phyloP scores from a whole-genome alignment of 1,140 invertebrate genomes.

The Zophobas morio region DNA sequence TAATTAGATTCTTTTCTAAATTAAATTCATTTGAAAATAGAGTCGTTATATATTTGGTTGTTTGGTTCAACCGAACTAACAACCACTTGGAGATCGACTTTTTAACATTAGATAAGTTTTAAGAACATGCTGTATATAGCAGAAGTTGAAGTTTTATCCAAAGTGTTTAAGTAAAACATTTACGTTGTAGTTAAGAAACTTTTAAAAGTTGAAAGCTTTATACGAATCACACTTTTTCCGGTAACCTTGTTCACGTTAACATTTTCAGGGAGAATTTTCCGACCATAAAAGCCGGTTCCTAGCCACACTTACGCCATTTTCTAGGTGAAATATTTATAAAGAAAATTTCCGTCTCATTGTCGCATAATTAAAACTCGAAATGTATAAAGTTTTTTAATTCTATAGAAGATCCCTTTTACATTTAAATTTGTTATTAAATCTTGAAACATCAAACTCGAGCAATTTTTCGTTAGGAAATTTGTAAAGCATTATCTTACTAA shows the following conservation, averaged over 20 bases:
- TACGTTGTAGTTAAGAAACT: slow-evolving; percentile 37
- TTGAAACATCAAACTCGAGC: slow-evolving; percentile 37
- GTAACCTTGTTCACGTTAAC: slow-evolving; percentile 37
- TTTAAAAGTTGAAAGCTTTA: slow-evolving; percentile 41
- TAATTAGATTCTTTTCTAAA: too few relatives aligned
- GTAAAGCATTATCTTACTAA: slow-evolving; percentile 45
- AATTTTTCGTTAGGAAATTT: slow-evolving; percentile 45
- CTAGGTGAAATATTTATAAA: slow-evolving; percentile 49
- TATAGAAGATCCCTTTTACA: slow-evolving; percentile 38
- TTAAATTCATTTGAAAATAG: too few relatives aligned
- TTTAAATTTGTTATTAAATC: slow-evolving; percentile 48
- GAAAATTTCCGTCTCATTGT: slow-evolving; percentile 48
- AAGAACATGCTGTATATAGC: slow-evolving; percentile 7
- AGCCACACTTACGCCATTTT: slow-evolving; percentile 32
- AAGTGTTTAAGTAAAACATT: slow-evolving; percentile 21
- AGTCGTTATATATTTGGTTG: too few relatives aligned
- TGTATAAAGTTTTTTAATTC: slow-evolving; percentile 47
- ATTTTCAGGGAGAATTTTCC: slow-evolving; percentile 33
- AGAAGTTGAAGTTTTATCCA: neutral
- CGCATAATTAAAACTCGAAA: slow-evolving; percentile 43
- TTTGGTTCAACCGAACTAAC: too few relatives aligned
- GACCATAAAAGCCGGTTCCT: slow-evolving; percentile 39
- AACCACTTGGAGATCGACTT: neutral
- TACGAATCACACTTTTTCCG: slow-evolving; percentile 39
- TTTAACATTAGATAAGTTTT: neutral